phyloP scores from a whole-genome alignment of 1,140 invertebrate species.

The Conopomorpha cramerella region DNA sequence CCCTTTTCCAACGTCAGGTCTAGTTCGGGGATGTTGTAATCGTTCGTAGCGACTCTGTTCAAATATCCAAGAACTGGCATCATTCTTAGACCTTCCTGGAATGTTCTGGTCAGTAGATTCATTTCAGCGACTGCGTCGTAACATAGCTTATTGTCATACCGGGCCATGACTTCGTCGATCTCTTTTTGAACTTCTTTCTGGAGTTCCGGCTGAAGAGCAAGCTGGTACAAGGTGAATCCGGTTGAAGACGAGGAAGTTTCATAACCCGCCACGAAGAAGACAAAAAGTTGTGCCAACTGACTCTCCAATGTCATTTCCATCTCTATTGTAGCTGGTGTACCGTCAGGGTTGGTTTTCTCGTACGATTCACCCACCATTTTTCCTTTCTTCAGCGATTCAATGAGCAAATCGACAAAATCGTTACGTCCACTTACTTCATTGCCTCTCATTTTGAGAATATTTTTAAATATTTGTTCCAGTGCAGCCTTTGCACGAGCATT shows the following conservation, averaged over 20 bases:
- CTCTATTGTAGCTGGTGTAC: not conserved
- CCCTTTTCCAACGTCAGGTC: slow-evolving; percentile 20
- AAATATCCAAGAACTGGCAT: slow-evolving; percentile 27
- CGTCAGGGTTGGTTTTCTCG: slow-evolving; percentile 34
- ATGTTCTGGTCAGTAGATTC: slow-evolving; percentile 17
- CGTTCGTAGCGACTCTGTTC: slow-evolving; percentile 19
- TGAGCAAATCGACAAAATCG: slow-evolving; percentile 56
- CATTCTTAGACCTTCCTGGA: slow-evolving; percentile 42
- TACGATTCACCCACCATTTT: slow-evolving; percentile 14
- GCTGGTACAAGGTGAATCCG: slow-evolving; percentile 37
- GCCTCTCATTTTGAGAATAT: slow-evolving; percentile 13
- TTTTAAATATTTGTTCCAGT: slow-evolving; percentile 9
- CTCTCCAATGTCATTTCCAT: slow-evolving; percentile 4
- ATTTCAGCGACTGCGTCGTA: slow-evolving; percentile 27
- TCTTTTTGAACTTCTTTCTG: slow-evolving; percentile 60
- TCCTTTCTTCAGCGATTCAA: slow-evolving; percentile 34
- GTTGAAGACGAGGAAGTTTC: slow-evolving; percentile 61
- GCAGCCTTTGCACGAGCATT: slow-evolving; percentile 3
- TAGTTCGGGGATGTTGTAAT: slow-evolving; percentile 28
- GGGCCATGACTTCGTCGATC: slow-evolving; percentile 31
- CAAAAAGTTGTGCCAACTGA: slow-evolving; percentile 40
- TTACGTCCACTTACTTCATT: too few relatives aligned
- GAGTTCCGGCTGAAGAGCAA: slow-evolving; percentile 55
- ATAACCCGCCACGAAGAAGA: slow-evolving; percentile 61
- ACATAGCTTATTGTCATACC: slow-evolving; percentile 14